Conservation (phyloP, 2,797 vertebrate genomes). For the Pseudochirops cupreus region DNA sequence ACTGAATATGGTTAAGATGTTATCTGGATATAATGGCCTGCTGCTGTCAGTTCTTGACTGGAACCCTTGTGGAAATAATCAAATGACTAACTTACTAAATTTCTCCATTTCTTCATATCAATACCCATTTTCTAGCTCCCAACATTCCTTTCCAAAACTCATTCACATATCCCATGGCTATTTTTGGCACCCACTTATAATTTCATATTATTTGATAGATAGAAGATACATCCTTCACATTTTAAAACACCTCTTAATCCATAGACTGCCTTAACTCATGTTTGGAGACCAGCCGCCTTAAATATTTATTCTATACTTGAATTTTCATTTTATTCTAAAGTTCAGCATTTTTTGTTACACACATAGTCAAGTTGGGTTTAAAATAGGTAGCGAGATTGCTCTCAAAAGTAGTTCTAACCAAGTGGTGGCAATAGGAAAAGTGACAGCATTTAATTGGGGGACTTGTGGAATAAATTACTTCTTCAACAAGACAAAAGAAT, state of each 20-base stretch:
- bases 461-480: background rate
- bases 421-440: background rate
- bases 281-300: constrained; percentile 81
- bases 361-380: background rate
- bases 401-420: constrained; percentile 8
- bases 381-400: background rate
- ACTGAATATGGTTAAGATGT: constrained; percentile 15
- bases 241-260: constrained; percentile 71
- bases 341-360: constrained; percentile 54
- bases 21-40: background rate
- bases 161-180: background rate
- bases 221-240: constrained; percentile 76
- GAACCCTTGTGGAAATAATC: background rate
- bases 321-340: constrained; percentile 63
- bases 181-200: background rate
- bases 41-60: background rate
- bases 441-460: background rate
- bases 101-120: background rate
- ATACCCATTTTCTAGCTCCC: background rate
- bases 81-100: background rate
- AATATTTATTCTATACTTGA: constrained; percentile 64
- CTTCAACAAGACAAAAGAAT: background rate
- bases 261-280: constrained; percentile 71
- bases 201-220: background rate
- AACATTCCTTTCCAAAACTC: background rate